Percentiles rank a stretch among this genome's conserved stretches.
These are phyloP conservation scores for Caenorhabditis sp. DNA, from an alignment of 2,888 invertebrate genomes.

Conservation along the genomic window DNA sequence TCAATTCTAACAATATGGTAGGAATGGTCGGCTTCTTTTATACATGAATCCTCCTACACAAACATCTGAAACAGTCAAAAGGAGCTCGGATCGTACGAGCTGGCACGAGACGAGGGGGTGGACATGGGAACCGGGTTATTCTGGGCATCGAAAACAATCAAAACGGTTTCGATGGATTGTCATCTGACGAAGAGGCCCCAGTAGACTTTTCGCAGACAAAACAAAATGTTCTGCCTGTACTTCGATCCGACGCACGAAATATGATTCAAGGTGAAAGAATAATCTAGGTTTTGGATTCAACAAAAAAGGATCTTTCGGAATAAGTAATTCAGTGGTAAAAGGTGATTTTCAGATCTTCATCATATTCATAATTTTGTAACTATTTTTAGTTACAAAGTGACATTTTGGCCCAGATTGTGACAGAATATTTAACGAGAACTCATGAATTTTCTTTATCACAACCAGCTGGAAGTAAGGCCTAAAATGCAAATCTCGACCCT, in stretches of 20 bases:
- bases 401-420: too few relatives aligned
- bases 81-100: constrained; percentile 2
- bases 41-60: constrained; percentile 3
- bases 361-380: too few relatives aligned
- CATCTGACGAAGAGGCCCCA: not conserved
- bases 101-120: constrained; percentile 13
- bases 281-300: too few relatives aligned
- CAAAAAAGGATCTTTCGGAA: too few relatives aligned
- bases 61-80: not conserved
- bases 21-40: not conserved
- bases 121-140: not conserved
- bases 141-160: not conserved
- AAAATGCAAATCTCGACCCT: too few relatives aligned
- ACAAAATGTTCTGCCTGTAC: constrained; percentile 29
- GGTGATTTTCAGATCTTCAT: too few relatives aligned
- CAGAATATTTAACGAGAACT: too few relatives aligned
- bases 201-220: constrained; percentile 12
- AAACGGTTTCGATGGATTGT: not conserved
- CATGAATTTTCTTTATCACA: too few relatives aligned
- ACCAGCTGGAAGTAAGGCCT: too few relatives aligned
- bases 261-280: not conserved
- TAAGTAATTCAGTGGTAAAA: too few relatives aligned
- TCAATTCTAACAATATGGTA: not conserved
- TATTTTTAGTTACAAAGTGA: too few relatives aligned
- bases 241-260: not conserved